Evolutionary conservation across 2,113 vertebrate genomes (phyloP), one percentile per base, ranked within the genome.

Genomic region (Pimephales promelas): DNA sequence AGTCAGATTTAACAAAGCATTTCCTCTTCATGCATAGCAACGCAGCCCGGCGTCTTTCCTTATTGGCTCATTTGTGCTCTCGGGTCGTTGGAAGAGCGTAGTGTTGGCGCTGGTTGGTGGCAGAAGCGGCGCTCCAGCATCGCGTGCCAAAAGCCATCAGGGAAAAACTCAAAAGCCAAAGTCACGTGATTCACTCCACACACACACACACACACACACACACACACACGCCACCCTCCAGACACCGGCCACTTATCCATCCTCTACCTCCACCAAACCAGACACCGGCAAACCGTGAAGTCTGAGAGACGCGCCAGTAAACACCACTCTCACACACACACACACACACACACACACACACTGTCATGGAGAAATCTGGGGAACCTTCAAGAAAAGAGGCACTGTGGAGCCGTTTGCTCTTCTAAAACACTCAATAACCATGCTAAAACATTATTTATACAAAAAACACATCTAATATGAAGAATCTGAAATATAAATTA

Each of bases 81-180:
- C 34, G 40, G 5, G 49, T 3, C 8, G 16, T 45, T 47, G 66
- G 57, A 28, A 40, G 76, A 57, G 26, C 24, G 11, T 70, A 78
- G 8, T 56, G 66, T 11, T 52, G 66, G 64, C 66, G 18, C 64
- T 24, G 81, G 68, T 80, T 59, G 57, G 57, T 61, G 24, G 22
- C 22, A 61, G 57, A 61, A 54, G 54, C 8, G n/a, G 61, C 76
- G 61, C 77, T 85, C 77, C 61, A 70, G 92, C 85, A 93, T 91
- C 64, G 92, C 91, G 82, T 96, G 95, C 92, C 92, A 94, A 59
- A 86, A 86, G 93, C 89, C 88, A 89, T 89, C 90, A 80, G 90
- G 88, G 90, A 89, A 90, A 86, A 90, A 78, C 81, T 84, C 88
- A 87, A 90, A 54, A 86, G 45, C 84, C 91, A 88, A 89, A 89